Base-by-base conservation (phyloP, 2,797 vertebrate species). In the Florisuga fusca region DNA sequence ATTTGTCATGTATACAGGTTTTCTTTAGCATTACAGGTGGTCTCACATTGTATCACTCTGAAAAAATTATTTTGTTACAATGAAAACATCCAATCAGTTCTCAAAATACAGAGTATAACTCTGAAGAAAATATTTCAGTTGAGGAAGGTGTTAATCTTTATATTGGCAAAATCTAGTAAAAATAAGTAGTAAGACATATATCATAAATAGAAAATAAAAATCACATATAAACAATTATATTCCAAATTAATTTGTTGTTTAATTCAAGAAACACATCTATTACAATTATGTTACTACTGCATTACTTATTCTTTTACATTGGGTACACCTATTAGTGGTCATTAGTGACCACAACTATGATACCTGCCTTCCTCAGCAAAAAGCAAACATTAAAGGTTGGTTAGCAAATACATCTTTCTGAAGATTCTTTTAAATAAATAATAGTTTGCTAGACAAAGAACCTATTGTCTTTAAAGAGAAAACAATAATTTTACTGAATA, bases 401-500 rank as follows among this genome's bases (percentile, higher is more conserved):
- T 38, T 29, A 57, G 10, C 33, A 45, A 20, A 31, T 26, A 33
- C 5, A 86, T 55, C 11, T 46, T 58, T 21, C 33, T 50, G 33
- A 93, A 90, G 7, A 43, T 12, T 50, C 6, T 64, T 67, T 34
- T 25, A 27, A 63, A 73, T 36, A 69, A 90, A 63, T 5, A 85
- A 43, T 5, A 14, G 7, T 19, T 73, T 41, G 3, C 9, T 57
- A 48, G 4, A 71, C 66, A 92, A 78, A 57, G 61, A 87, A 53
- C 54, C 54, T 50, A 62, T 51, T 55, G 71, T 36, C 50, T 95
- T 75, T 58, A 79, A 23, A 91, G 41, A 9, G 90, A 95, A 96
- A 15, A n/a, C 72, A 89, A 46, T 83, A 15, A 19, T 73, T 94
- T 85, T 54, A 82, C 69, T 86, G 79, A 95, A 83, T 91, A 86